Evolutionary conservation across 2,113 vertebrate species (phyloP).

Genomic region (Gorsachius goisagi): DNA sequence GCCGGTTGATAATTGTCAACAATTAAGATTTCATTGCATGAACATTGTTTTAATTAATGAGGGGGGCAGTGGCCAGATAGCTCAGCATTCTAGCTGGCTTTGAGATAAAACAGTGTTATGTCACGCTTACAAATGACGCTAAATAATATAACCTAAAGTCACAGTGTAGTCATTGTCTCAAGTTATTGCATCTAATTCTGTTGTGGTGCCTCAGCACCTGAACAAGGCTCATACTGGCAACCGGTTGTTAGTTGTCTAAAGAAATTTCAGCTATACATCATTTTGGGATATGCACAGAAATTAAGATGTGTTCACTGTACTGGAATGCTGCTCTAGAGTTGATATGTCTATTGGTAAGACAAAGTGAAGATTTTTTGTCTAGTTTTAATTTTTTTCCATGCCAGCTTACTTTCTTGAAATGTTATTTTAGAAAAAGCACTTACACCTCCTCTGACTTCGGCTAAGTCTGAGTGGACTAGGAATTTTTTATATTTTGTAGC

Average conservation of each 20-base stretch:
- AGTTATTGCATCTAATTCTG: neutral
- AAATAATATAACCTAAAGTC: neutral
- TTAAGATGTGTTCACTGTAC: neutral
- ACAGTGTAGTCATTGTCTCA: neutral
- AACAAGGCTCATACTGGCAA: neutral
- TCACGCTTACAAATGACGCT: neutral
- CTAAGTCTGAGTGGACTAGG: neutral
- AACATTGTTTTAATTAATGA: neutral
- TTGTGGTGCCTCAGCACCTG: neutral
- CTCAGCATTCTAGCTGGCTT: neutral
- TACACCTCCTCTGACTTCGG: neutral
- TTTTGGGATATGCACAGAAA: neutral
- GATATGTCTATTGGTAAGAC: neutral
- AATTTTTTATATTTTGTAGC: neutral
- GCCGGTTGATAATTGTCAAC: neutral
- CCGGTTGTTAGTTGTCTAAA: neutral
- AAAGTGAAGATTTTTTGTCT: neutral
- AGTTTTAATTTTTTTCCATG: neutral
- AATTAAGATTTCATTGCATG: neutral
- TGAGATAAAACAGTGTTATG: neutral
- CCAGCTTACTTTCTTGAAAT: neutral
- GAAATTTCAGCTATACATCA: neutral
- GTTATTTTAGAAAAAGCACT: neutral
- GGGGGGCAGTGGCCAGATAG: neutral
- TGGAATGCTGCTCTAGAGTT: neutral